phyloP scores from a whole-genome alignment of 1,140 invertebrate species.

The Tachypleus tridentatus region DNA sequence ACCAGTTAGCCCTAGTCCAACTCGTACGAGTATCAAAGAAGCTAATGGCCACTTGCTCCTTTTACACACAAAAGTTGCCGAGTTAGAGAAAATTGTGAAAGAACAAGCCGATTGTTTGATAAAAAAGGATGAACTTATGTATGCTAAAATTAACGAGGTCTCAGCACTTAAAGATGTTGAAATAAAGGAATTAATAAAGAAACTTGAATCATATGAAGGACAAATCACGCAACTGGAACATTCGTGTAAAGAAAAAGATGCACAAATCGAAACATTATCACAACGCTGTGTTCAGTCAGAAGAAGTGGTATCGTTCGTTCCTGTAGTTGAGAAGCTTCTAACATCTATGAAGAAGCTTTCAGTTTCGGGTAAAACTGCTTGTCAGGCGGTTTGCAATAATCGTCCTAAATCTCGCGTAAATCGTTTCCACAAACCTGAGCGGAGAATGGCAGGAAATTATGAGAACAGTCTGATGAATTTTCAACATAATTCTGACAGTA shows the following conservation, averaged over 20 bases:
- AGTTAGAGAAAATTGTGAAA: slow-evolving; percentile 21
- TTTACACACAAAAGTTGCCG: slow-evolving; percentile 21
- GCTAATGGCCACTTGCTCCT: slow-evolving; percentile 26
- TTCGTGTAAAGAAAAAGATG: slow-evolving; percentile 21
- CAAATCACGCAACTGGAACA: slow-evolving; percentile 22
- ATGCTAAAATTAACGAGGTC: slow-evolving; percentile 18
- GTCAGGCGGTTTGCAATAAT: background rate
- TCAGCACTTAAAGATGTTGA: slow-evolving; percentile 20
- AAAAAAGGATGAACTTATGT: slow-evolving; percentile 23
- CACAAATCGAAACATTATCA: slow-evolving; percentile 16
- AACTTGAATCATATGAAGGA: slow-evolving; percentile 15
- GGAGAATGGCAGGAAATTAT: no score
- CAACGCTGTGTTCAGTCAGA: slow-evolving; percentile 17
- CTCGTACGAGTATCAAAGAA: slow-evolving; percentile 25
- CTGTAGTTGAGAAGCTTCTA: slow-evolving; percentile 20
- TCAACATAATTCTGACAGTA: slow-evolving; percentile 5
- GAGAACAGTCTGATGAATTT: background rate
- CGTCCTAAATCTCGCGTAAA: background rate
- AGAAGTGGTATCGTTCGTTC: slow-evolving; percentile 20
- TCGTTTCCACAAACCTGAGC: background rate
- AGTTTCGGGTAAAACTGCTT: background rate
- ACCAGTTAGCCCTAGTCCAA: slow-evolving; percentile 20
- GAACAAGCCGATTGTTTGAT: slow-evolving; percentile 21
- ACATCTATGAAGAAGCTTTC: slow-evolving; percentile 20
- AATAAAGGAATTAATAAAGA: slow-evolving; percentile 18